Conservation (phyloP, 2,113 vertebrate species). For the Eurypyga helias region DNA sequence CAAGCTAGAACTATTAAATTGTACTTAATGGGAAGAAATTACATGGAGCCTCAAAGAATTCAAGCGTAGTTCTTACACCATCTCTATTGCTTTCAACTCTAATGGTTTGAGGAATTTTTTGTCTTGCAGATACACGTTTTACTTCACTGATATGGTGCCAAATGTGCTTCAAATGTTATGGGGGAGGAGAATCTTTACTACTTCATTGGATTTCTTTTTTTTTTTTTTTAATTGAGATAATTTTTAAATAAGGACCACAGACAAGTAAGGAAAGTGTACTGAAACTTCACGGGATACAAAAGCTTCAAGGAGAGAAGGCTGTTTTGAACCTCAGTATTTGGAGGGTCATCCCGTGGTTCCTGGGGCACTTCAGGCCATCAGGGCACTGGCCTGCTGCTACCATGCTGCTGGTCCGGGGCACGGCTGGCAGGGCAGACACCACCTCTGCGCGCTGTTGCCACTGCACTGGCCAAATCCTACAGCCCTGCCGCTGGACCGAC, state of each 20-base stretch:
- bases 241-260: neutral
- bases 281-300: neutral
- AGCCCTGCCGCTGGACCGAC: accelerated
- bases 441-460: neutral
- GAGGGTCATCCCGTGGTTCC: neutral
- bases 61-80: neutral
- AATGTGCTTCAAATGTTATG: neutral
- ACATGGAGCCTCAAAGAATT: neutral
- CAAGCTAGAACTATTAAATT: neutral
- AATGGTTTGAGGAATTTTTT: too few species aligned
- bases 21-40: neutral
- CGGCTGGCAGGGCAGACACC: neutral
- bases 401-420: accelerated
- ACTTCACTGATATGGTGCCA: neutral
- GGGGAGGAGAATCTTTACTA: neutral
- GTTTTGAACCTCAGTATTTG: neutral
- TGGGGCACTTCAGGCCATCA: neutral
- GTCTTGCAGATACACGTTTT: neutral
- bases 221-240: neutral
- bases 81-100: neutral
- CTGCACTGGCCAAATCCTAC: neutral
- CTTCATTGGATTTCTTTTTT: too few species aligned
- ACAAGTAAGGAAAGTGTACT: neutral
- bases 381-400: neutral
- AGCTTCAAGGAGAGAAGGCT: conserved; percentile 18